A percentile compares a stretch with the other conserved stretches of the same genome.
phyloP scores from a whole-genome alignment of 1,140 invertebrate genomes.

The Neodiprion pinetum region DNA sequence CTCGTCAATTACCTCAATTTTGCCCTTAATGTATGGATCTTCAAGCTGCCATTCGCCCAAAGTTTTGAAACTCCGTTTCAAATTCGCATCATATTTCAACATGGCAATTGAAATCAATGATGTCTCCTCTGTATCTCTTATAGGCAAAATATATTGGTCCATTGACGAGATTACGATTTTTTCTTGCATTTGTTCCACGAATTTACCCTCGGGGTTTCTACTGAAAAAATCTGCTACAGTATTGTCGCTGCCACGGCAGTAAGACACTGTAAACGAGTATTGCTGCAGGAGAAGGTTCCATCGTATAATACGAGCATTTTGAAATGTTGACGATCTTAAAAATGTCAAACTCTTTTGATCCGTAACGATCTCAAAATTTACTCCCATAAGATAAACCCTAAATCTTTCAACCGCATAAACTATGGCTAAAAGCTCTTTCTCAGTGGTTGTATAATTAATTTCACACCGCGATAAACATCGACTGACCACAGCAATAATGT shows the following conservation, averaged over 20 bases:
- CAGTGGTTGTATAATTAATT: conserved; percentile 18
- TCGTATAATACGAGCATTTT: not conserved
- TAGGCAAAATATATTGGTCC: not conserved
- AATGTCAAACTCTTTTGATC: conserved; percentile 12
- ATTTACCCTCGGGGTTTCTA: not conserved
- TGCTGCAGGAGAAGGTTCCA: conserved; percentile 14
- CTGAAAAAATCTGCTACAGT: not conserved
- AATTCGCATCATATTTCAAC: no score
- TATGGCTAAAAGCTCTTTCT: conserved; percentile 22
- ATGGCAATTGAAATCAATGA: no score
- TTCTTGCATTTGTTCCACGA: not conserved
- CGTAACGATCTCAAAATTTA: conserved; percentile 15
- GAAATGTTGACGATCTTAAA: conserved; percentile 6
- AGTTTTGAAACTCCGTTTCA: not conserved
- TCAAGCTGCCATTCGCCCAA: not conserved
- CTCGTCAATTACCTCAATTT: conserved; percentile 25
- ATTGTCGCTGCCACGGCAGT: conserved; percentile 13
- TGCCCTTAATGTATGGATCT: conserved; percentile 20
- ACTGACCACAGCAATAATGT: conserved; percentile 2
- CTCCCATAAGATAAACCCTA: conserved; percentile 1
- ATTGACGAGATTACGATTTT: not conserved
- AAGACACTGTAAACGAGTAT: conserved; percentile 1
- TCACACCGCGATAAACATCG: not conserved
- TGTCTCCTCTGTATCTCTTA: no score
- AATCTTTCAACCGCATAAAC: conserved; percentile 14